These are phyloP conservation scores for Ctenodactylus gundi DNA, from an alignment of 2,113 vertebrate species.

Conservation along the genomic window DNA sequence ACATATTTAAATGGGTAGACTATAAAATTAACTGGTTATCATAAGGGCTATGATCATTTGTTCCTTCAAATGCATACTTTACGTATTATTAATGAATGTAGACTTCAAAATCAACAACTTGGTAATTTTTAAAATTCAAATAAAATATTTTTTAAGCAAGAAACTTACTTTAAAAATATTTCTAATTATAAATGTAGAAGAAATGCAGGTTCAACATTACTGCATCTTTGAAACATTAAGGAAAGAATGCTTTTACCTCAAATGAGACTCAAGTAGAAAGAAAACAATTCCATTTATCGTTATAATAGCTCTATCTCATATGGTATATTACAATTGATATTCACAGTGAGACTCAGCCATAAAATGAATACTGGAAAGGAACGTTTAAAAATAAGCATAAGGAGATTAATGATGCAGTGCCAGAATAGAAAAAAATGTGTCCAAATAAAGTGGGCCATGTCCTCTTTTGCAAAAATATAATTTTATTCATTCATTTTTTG, in stretches of 20 bases:
- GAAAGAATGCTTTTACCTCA: slow-evolving; percentile 63
- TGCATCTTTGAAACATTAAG: slow-evolving; percentile 53
- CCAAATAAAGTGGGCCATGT: not conserved
- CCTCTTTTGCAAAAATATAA: not conserved
- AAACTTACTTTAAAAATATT: slow-evolving; percentile 62
- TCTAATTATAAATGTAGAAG: slow-evolving; percentile 66
- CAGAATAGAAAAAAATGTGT: not conserved
- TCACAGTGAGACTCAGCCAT: slow-evolving; percentile 61
- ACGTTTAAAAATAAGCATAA: slow-evolving; percentile 60
- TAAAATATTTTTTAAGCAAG: slow-evolving; percentile 58
- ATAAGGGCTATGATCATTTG: slow-evolving; percentile 64
- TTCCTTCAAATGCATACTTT: slow-evolving; percentile 46
- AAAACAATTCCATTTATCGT: slow-evolving; percentile 64
- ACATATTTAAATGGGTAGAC: slow-evolving; percentile 70
- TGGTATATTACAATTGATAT: slow-evolving; percentile 55
- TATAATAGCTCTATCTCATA: slow-evolving; percentile 56
- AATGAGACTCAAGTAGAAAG: slow-evolving; percentile 64
- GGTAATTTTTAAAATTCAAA: slow-evolving; percentile 20
- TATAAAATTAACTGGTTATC: slow-evolving; percentile 72
- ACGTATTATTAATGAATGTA: slow-evolving; percentile 65
- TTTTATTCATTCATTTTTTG: not conserved
- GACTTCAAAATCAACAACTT: slow-evolving; percentile 53
- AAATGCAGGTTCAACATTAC: slow-evolving; percentile 60
- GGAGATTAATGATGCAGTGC: slow-evolving; percentile 29
- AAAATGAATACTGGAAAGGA: not conserved